Evolutionary conservation across 1,140 invertebrate species (phyloP).

Genomic region (Pomacea maculata): DNA sequence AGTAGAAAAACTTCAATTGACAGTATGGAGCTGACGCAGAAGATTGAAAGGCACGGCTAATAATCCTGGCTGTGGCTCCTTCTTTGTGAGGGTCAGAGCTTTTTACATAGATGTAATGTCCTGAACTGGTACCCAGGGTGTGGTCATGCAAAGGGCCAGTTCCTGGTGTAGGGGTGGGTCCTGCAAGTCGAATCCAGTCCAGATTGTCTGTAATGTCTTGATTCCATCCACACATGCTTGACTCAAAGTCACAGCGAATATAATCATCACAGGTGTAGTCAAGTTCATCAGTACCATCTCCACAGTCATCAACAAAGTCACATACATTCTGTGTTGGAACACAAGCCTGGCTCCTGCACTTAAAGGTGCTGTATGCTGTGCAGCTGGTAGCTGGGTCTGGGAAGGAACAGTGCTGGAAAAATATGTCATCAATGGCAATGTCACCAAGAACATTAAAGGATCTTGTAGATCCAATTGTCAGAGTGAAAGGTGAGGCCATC

Average conservation of each 20-base stretch:
- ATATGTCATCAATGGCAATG: constrained; percentile 80
- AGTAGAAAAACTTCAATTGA: constrained; percentile 73
- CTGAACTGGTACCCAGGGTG: constrained; percentile 42
- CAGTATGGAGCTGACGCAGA: constrained; percentile 32
- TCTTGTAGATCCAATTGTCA: constrained; percentile 9
- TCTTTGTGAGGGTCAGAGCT: constrained; percentile 71
- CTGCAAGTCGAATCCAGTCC: constrained; percentile 51
- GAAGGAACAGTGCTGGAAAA: constrained; percentile 64
- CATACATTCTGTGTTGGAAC: constrained; percentile 40
- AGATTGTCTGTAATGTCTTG: constrained; percentile 47
- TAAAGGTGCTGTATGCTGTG: constrained; percentile 49
- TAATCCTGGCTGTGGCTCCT: constrained; percentile 78
- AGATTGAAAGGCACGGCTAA: constrained; percentile 47
- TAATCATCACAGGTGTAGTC: constrained; percentile 29
- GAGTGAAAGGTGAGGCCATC: constrained; percentile 58
- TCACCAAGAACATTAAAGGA: constrained; percentile 72
- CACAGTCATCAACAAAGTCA: constrained; percentile 64
- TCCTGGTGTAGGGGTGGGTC: constrained; percentile 38
- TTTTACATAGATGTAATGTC: constrained; percentile 55
- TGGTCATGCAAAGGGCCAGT: constrained; percentile 54
- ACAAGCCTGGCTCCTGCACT: constrained; percentile 26
- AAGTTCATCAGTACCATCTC: constrained; percentile 62
- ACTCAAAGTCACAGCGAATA: constrained; percentile 57
- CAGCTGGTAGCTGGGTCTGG: constrained; percentile 35
- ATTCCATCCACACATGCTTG: constrained; percentile 57